A percentile compares a stretch with the other conserved stretches of the same genome.
phyloP scores from a whole-genome alignment of 2,113 vertebrate genomes.

The Astatoreochromis straeleni region DNA sequence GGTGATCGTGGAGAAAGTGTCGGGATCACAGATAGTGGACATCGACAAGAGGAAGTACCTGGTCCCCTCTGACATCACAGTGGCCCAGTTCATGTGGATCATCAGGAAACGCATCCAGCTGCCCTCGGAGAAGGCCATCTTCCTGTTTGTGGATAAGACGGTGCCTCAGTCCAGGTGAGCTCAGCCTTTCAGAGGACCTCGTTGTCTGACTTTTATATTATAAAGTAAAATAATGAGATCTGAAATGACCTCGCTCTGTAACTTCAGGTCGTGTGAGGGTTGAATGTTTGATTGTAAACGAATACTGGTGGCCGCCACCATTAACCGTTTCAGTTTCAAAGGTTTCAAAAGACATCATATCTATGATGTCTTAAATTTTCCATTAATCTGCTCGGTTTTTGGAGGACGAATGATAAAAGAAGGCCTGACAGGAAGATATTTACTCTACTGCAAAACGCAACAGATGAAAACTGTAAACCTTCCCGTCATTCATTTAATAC shows the following conservation, averaged over 20 bases:
- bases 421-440: neutral
- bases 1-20: constrained; percentile 99
- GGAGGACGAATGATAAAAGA: fast-evolving
- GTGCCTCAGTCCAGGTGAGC: constrained; percentile 97
- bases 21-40: constrained; percentile 95
- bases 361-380: neutral
- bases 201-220: neutral
- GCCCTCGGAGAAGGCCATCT: constrained; percentile 98
- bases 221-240: fast-evolving
- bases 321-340: neutral
- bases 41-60: constrained; percentile 99
- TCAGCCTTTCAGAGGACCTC: neutral
- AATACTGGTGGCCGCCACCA: neutral
- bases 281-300: neutral
- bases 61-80: constrained; percentile 96
- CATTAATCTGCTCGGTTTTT: neutral
- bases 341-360: neutral
- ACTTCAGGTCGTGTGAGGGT: neutral
- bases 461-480: neutral
- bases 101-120: constrained; percentile 98
- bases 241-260: neutral
- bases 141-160: constrained; percentile 98
- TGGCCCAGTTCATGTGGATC: constrained; percentile 99
- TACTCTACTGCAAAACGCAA: neutral
- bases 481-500: fast-evolving